Evolutionary conservation across 2,888 invertebrate species (phyloP), one percentile per base, ranked within the genome.

Genomic region (Escarpia spicata): DNA sequence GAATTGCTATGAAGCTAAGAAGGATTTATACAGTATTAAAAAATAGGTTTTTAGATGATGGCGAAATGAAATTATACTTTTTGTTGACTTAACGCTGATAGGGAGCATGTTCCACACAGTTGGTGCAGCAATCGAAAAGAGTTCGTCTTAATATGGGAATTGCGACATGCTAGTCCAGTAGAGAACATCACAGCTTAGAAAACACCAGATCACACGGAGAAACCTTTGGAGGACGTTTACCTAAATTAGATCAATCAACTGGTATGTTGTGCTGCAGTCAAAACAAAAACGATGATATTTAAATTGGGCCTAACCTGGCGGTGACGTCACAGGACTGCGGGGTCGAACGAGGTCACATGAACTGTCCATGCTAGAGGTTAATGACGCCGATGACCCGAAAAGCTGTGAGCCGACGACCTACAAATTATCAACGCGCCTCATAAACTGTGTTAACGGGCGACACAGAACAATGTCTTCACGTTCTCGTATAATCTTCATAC

Each of bases 381-480:
- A 26, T 75, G 75, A 75, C 19, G 75, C n/a, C 19, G 75, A 75
- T 15, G 75, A 75, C 75, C 75, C 75, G 75, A 75, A 75, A 75
- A 75, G 75, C 75, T 75, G 75, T 19, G 75, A 75, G 75, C 75
- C 75, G n/a, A 75, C 75, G 75, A 75, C 75, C 75, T 75, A 75
- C 75, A 75, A 75, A 75, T 75, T 2, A 75, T 26, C 75, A 75
- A 6, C 19, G 3, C n/a, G n/a, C 19, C 75, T 75, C 26, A 52
- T 0, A 52, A 37, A 37, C 37, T 37, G 37, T 52, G 52, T 52
- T 12, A 52, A 45, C 60, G 60, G 60, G 3, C 12, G 60, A 19
- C 60, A 60, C 60, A 19, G 60, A 60, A 60, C 26, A 60, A 26
- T 60, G 1, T 19, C 52, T 37, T 37, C 60, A 60, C 60, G 19